Base-by-base conservation (phyloP, 2,888 invertebrate species). In the Torymus tubicola region DNA sequence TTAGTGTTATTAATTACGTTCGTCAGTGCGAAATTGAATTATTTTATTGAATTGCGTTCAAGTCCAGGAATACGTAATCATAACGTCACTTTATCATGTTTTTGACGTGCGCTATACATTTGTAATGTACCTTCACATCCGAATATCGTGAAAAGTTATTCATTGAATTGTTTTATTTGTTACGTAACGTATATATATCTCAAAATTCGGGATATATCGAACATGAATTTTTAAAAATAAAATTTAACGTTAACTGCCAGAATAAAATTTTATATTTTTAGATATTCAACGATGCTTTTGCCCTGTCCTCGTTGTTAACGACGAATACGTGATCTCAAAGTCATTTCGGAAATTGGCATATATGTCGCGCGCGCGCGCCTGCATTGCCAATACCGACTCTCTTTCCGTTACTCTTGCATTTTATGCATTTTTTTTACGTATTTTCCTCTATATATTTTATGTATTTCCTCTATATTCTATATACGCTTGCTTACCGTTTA, bases 261-360 rank as follows among this genome's bases (percentile, higher is more conserved):
- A n/a, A 31, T 71, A 71, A 71, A 71, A 71, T 71, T 71, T 71
- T 71, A 71, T 61, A 52, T 71, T 71, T 71, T 21, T 52, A 10
- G 60, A 61, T 18, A 71, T 71, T 21, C 42, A 42, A 8, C 42
- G 5, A 42, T 42, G 42, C 42, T 42, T 50, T 61, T 60, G 5
- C 2, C 2, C 14, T 12, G n/a, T 21, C 14, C 55, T n/a, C 24
- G 52, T 52, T 60, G 73, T 31, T 55, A 64, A 64, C 64, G 16
- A 31, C 13, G 61, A 55, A 64, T 73, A 18, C 64, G 63, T 64
- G 63, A 73, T 31, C 12, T 73, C 55, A n/a, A 64, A 31, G 55
- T 63, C 10, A 73, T 64, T 73, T 11, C 18, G 24, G 52, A 63
- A 73, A 73, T 64, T 73, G 73, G 73, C 24, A 55, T 63, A 57